phyloP scores from a whole-genome alignment of 2,797 vertebrate genomes.

The Anas capensis region DNA sequence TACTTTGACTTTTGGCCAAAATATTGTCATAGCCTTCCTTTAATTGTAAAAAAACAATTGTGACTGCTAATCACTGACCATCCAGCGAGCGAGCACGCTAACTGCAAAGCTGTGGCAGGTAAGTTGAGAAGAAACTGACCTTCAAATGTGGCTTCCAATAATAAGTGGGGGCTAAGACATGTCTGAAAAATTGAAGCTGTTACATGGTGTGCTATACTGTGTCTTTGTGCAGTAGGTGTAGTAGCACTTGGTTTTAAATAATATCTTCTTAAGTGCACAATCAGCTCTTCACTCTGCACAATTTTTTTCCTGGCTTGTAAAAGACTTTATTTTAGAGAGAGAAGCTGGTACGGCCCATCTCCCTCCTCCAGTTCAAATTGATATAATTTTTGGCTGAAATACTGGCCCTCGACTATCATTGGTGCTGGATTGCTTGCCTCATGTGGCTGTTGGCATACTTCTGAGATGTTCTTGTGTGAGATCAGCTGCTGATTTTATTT shows the following conservation, averaged over 20 bases:
- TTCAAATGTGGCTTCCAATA: not conserved
- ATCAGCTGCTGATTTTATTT: not conserved
- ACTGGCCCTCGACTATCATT: not conserved
- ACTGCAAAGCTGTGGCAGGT: not conserved
- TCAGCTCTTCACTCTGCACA: fast-evolving
- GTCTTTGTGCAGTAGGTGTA: fast-evolving
- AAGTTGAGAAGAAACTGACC: not conserved
- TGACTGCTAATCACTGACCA: fast-evolving
- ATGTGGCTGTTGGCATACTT: fast-evolving
- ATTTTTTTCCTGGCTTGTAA: not conserved
- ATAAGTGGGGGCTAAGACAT: fast-evolving
- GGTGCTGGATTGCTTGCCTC: fast-evolving
- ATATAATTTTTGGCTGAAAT: not conserved
- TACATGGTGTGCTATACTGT: fast-evolving
- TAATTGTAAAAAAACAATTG: not conserved
- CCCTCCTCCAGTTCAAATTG: not conserved
- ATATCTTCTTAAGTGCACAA: not conserved
- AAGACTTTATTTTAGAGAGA: not conserved
- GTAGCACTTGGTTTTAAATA: not conserved
- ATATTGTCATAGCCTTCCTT: not conserved
- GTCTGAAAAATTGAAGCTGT: not conserved
- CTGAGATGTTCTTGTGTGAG: not conserved
- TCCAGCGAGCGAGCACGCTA: fast-evolving
- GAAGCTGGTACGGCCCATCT: not conserved
- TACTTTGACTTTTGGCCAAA: not conserved